Conservation (phyloP, 2,888 invertebrate species). For the Nowickia ferox region DNA sequence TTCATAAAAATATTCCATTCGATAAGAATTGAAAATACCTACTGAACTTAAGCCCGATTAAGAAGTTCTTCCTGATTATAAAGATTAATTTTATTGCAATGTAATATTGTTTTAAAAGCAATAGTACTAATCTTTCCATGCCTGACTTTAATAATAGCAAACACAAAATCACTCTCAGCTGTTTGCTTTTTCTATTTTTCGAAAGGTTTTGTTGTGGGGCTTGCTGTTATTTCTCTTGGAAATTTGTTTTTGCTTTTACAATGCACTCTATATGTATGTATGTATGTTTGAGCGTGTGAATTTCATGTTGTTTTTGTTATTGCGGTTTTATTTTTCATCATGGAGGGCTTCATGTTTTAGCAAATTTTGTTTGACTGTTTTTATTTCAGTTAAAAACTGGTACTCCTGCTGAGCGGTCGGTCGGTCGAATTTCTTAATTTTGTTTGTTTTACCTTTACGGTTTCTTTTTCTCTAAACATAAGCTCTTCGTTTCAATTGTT, state of each 20-base stretch:
- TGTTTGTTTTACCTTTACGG: slow-evolving; percentile 16
- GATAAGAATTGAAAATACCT: too few relatives aligned
- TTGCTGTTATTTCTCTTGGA: slow-evolving; percentile 11
- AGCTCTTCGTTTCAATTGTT: slow-evolving; percentile 5
- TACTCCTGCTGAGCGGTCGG: slow-evolving; percentile 38
- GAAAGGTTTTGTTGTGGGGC: neutral
- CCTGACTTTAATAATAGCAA: neutral
- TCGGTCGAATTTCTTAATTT: slow-evolving; percentile 35
- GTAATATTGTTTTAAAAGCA: neutral
- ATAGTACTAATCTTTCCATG: neutral
- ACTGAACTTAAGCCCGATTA: too few relatives aligned
- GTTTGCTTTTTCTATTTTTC: neutral
- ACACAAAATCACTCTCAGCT: neutral
- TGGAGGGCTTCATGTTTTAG: slow-evolving; percentile 2
- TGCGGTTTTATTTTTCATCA: slow-evolving; percentile 9
- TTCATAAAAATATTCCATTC: too few relatives aligned
- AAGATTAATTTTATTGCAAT: too few relatives aligned
- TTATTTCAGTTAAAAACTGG: slow-evolving; percentile 59
- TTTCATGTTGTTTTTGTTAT: slow-evolving; percentile 20
- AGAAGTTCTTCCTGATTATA: too few relatives aligned
- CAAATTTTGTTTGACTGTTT: slow-evolving; percentile 1
- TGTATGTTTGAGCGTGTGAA: neutral
- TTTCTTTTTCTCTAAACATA: slow-evolving; percentile 29
- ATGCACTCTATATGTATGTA: neutral
- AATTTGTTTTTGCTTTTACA: slow-evolving; percentile 25